These are phyloP conservation scores for Metaphire vulgaris DNA, from an alignment of 1,140 invertebrate genomes.

Conservation along the genomic window DNA sequence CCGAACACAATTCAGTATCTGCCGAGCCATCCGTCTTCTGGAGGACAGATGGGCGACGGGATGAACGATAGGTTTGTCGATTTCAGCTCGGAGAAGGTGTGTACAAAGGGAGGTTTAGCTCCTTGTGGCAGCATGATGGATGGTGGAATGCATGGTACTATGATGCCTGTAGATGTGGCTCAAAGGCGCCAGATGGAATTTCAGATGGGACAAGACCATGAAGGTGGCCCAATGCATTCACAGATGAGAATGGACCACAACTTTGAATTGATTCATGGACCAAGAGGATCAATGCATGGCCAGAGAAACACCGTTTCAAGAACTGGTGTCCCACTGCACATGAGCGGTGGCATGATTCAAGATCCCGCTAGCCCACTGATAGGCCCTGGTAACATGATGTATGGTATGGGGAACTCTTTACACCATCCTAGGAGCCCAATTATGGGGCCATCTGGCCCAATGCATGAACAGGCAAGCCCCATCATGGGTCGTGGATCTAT, in stretches of 20 bases:
- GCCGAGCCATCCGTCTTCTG: slow-evolving; percentile 58
- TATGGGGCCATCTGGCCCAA: slow-evolving; percentile 27
- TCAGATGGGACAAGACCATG: background rate
- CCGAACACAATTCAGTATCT: slow-evolving; percentile 97
- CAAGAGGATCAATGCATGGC: background rate
- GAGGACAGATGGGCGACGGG: background rate
- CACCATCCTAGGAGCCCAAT: slow-evolving; percentile 31
- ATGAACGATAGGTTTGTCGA: background rate
- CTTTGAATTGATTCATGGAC: background rate
- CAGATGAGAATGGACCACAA: background rate
- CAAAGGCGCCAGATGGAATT: background rate
- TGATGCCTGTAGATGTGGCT: slow-evolving; percentile 18
- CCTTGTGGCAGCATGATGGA: background rate
- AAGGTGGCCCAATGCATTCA: background rate
- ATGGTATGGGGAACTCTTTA: background rate
- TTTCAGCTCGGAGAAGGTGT: background rate
- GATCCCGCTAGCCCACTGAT: background rate
- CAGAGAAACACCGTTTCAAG: background rate
- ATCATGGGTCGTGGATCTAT: slow-evolving; percentile 40
- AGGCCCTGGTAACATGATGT: background rate
- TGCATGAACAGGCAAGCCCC: slow-evolving; percentile 35
- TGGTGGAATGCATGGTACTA: background rate
- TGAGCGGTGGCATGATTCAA: background rate
- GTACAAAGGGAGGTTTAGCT: background rate
- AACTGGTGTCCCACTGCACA: background rate